Conservation (phyloP, 1,140 invertebrate species). For the Tyrophagus putrescentiae region DNA sequence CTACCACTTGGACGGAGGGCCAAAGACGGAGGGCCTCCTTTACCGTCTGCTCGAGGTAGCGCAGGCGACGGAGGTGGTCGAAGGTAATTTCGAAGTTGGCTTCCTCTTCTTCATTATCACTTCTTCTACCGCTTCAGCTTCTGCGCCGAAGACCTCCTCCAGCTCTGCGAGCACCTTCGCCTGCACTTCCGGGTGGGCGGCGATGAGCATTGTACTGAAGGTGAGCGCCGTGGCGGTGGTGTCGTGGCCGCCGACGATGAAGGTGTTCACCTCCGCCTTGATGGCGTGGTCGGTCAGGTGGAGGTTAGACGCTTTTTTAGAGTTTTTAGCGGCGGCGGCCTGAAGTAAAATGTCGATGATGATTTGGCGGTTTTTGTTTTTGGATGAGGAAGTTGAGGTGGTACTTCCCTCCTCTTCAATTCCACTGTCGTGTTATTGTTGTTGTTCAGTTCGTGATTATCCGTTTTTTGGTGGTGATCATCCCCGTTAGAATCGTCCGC, state of each 20-base stretch:
- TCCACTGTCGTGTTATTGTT: not conserved
- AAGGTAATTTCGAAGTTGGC: too few relatives aligned
- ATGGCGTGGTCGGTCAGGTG: constrained; percentile 45
- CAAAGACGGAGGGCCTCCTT: constrained; percentile 30
- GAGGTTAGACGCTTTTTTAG: constrained; percentile 30
- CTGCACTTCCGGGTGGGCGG: constrained; percentile 56
- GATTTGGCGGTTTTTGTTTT: not conserved
- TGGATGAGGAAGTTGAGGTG: not conserved
- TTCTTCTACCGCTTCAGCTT: too few relatives aligned
- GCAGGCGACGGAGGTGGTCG: not conserved
- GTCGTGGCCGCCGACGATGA: constrained; percentile 47
- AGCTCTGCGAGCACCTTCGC: too few relatives aligned
- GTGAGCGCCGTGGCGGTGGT: constrained; percentile 40
- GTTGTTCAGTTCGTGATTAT: not conserved
- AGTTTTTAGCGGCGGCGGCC: constrained; percentile 63
- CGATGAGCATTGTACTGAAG: constrained; percentile 50
- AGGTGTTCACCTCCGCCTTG: constrained; percentile 64
- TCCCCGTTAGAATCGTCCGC: too few relatives aligned
- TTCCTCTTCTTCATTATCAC: too few relatives aligned
- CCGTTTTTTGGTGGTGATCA: constrained; percentile 1
- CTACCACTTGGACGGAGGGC: constrained; percentile 35
- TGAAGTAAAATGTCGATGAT: constrained; percentile 33
- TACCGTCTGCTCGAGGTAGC: not conserved
- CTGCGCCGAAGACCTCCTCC: too few relatives aligned
- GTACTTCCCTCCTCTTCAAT: not conserved